Conservation (phyloP, 2,797 vertebrate genomes). For the Pipistrellus pygmaeus region DNA sequence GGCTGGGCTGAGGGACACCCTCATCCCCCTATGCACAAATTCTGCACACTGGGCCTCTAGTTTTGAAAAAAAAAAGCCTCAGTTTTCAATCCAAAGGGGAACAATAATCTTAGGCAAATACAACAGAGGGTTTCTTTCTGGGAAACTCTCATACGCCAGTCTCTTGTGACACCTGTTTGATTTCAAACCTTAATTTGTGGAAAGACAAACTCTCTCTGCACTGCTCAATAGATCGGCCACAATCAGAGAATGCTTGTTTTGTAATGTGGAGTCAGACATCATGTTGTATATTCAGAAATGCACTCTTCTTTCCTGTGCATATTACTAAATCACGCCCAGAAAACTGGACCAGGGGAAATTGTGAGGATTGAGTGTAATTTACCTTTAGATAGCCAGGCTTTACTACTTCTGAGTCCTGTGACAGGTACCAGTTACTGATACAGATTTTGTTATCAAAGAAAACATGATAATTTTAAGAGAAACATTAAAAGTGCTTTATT, state of each 20-base stretch:
- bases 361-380: not conserved
- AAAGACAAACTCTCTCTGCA: not conserved
- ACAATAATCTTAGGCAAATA: not conserved
- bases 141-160: not conserved
- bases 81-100: not conserved
- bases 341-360: not conserved
- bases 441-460: no score
- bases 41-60: no score
- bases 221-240: not conserved
- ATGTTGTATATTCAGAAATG: not conserved
- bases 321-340: not conserved
- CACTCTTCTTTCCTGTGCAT: not conserved
- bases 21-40: no score
- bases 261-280: not conserved
- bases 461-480: no score
- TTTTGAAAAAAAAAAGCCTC: conserved; percentile 18
- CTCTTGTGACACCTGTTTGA: not conserved
- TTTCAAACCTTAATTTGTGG: not conserved
- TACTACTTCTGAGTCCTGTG: not conserved
- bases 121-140: not conserved
- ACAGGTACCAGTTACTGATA: not conserved
- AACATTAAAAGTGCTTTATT: no score
- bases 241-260: not conserved
- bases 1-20: no score
- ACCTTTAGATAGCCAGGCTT: not conserved